phyloP scores from a whole-genome alignment of 35 echinoderm and acorn worm genomes.

The Holothuria glaberrima region DNA sequence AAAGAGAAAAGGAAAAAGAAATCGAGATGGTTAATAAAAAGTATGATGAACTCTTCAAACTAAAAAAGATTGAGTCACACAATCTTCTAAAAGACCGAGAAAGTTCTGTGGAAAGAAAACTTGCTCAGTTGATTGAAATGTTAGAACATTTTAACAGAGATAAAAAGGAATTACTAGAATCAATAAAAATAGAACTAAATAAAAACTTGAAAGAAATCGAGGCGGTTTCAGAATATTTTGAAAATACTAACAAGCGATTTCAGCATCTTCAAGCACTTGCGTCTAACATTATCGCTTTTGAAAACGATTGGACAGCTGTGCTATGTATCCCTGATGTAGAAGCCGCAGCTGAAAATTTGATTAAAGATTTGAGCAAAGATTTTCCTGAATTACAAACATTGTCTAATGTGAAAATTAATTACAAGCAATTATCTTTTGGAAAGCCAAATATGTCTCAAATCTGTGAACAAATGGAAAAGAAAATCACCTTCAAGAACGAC shows the following conservation, averaged over 20 bases:
- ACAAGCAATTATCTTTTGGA: neutral
- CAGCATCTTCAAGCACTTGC: neutral
- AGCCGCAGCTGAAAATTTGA: neutral
- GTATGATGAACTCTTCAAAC: too few species aligned
- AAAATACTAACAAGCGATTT: neutral
- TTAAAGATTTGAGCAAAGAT: neutral
- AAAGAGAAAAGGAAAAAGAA: neutral
- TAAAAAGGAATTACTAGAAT: too few species aligned
- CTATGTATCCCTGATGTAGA: constrained; percentile 20
- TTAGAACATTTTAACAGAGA: too few species aligned
- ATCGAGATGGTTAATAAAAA: neutral
- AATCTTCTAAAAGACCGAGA: neutral
- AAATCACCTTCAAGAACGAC: too few species aligned
- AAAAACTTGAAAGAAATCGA: neutral
- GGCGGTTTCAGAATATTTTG: neutral
- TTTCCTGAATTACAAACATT: neutral
- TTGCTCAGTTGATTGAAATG: neutral
- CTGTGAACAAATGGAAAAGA: neutral
- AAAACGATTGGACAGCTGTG: too few species aligned
- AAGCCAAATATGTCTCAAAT: neutral
- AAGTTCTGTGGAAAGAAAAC: neutral
- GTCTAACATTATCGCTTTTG: neutral
- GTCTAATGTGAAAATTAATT: neutral
- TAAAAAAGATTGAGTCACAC: neutral
- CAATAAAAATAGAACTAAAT: neutral